Base-by-base conservation (phyloP, 2,797 vertebrate genomes). In the Sebastes cheni region DNA sequence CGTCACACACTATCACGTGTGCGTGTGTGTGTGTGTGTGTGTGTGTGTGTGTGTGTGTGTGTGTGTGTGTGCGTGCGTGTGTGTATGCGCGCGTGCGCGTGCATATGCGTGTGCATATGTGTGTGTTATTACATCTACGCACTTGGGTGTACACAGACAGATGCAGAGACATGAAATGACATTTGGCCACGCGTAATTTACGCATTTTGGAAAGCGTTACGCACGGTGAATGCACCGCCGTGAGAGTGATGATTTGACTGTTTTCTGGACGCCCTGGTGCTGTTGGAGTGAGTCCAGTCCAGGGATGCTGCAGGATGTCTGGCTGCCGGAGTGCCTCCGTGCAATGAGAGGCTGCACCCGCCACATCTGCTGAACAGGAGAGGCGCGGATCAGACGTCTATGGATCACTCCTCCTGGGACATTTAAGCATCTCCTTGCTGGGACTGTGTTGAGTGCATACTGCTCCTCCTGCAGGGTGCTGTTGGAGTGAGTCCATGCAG, bases 221-320 rank as follows among this genome's bases (percentile, higher is more conserved):
- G 70, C 80, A 12, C 29, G 2, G 70, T 18, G 0, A 7, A 25
- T 11, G 74, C 71, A 10, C 74, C 61, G 42, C 60, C 22, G 32
- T 25, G 22, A 36, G 64, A 2, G 78, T 9, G 65, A 16, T 62
- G 80, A 30, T 80, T 52, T 59, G 46, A 14, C n/a, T 10, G 32
- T 50, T 25, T 25, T 54, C 2, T 12, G 58, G 77, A 42, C 32
- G 67, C 32, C 32, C 22, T 54, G 71, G 4, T 56, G 81, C 67
- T 52, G 66, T 52, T 89, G 89, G 85, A 84, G 36, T 29, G 85
- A 74, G 67, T 88, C 88, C 87, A 74, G 67, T 88, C 88, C 87
- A 84, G 82, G 84, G 90, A 91, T 91, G 88, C 87, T 87, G 89
- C 84, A 72, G 81, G 75, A 68, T 13, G 78, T 86, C 81, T 80